These are phyloP conservation scores for Yponomeuta cagnagella DNA, from an alignment of 2,888 invertebrate species.

Conservation along the genomic window DNA sequence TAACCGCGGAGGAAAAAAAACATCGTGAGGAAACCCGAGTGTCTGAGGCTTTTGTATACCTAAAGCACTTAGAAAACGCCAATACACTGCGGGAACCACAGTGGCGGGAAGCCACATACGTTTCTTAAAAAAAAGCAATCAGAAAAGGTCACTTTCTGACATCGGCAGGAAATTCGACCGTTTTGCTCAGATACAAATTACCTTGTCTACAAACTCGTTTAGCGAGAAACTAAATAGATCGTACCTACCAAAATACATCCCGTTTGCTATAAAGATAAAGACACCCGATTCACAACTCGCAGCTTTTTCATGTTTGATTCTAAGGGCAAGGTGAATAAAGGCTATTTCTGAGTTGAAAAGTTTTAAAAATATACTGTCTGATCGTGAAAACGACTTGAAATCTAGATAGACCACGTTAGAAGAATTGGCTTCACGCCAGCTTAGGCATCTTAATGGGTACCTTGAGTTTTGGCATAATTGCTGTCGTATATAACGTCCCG, in stretches of 20 bases:
- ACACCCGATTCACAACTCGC: background rate
- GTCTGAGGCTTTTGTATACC: no score
- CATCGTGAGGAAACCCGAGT: no score
- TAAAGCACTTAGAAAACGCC: no score
- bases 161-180: no score
- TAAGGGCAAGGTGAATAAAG: background rate
- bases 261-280: background rate
- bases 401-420: background rate
- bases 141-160: no score
- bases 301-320: background rate
- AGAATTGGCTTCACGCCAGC: background rate
- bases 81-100: no score
- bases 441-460: background rate
- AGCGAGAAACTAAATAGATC: background rate
- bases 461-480: conserved; percentile 3
- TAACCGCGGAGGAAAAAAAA: no score
- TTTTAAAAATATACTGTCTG: background rate
- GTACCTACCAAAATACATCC: background rate
- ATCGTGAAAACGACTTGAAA: background rate
- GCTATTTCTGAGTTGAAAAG: background rate
- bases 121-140: no score
- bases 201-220: background rate
- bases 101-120: no score
- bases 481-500: background rate
- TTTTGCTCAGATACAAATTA: background rate